These are phyloP conservation scores for Prenolepis imparis DNA, from an alignment of 2,888 invertebrate species.

Conservation along the genomic window DNA sequence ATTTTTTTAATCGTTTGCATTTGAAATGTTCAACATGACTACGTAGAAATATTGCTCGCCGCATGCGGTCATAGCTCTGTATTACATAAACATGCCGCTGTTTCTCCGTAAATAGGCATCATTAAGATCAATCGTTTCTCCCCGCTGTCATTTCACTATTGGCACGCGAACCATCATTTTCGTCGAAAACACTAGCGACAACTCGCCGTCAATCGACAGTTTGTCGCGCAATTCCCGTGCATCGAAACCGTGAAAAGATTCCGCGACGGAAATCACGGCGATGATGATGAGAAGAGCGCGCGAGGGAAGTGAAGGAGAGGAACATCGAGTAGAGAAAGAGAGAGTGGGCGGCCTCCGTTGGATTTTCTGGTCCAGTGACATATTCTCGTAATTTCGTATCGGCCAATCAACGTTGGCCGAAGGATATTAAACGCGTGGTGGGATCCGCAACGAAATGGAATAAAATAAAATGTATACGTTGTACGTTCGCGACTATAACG, in stretches of 20 bases:
- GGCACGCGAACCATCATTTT: constrained; percentile 20
- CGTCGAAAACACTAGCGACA: not conserved
- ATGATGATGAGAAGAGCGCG: constrained; percentile 23
- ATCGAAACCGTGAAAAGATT: constrained; percentile 27
- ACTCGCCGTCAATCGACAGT: constrained; percentile 24
- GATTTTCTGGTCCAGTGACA: constrained; percentile 66
- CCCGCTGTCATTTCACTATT: not conserved
- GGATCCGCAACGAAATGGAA: constrained; percentile 77
- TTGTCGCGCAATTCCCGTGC: constrained; percentile 11
- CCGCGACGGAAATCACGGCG: constrained; percentile 60
- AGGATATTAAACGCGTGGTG: constrained; percentile 73
- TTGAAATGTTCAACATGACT: not conserved
- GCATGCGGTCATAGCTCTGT: not conserved
- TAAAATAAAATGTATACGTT: constrained; percentile 77
- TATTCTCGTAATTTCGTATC: constrained; percentile 79
- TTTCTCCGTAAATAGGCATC: constrained; percentile 4
- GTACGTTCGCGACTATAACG: constrained; percentile 30
- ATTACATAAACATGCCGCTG: constrained; percentile 22
- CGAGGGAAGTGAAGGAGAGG: not conserved
- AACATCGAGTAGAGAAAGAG: constrained; percentile 39
- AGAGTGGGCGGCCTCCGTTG: constrained; percentile 68
- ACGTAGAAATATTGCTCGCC: constrained; percentile 18
- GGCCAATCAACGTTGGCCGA: constrained; percentile 74
- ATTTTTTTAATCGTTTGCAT: not conserved
- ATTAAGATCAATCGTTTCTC: constrained; percentile 15